Evolutionary conservation across 2,113 vertebrate species (phyloP).

Genomic region (Barnardius zonarius): DNA sequence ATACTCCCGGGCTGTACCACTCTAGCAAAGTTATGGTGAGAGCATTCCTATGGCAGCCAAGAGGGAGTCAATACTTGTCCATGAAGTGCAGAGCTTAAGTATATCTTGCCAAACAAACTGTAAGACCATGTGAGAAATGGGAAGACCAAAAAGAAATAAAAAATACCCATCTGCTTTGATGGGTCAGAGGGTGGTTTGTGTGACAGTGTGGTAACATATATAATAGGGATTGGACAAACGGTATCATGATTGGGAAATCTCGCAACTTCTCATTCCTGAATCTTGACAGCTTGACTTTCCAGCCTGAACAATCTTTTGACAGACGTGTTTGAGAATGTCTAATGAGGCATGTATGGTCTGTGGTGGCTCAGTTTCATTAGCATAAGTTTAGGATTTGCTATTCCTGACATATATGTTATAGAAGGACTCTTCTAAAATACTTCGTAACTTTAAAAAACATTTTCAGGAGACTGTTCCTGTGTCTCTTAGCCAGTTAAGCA

Average conservation of each 20-base stretch:
- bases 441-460: neutral
- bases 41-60: neutral
- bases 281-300: neutral
- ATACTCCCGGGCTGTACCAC: neutral
- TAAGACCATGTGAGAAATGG: neutral
- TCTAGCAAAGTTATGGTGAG: neutral
- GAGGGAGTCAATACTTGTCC: neutral
- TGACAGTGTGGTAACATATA: neutral
- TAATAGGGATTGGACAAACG: neutral
- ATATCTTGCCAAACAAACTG: neutral
- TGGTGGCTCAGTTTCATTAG: neutral
- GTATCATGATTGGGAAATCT: neutral
- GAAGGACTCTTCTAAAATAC: neutral
- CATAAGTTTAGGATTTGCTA: neutral
- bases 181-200: neutral
- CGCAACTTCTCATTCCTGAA: neutral
- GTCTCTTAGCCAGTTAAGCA: neutral
- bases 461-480: neutral
- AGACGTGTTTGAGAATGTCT: neutral
- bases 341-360: neutral
- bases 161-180: neutral
- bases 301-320: neutral
- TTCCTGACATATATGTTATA: neutral
- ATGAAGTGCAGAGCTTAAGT: neutral
- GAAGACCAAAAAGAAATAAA: neutral